Evolutionary conservation across 2,888 invertebrate species (phyloP).

Genomic region (Cyrtodaria siliqua): DNA sequence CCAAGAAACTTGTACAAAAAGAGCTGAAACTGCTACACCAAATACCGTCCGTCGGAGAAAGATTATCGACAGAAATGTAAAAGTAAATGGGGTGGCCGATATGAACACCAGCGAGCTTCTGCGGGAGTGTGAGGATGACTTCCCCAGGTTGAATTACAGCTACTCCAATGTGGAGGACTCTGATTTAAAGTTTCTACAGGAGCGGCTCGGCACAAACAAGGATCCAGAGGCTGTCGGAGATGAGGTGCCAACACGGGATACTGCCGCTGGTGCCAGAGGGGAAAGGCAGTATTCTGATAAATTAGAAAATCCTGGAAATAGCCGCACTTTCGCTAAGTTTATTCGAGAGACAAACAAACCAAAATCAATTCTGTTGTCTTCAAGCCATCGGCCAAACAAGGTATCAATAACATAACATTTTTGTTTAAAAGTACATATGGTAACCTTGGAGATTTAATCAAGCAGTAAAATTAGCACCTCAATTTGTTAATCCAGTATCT

Average conservation of each 20-base stretch:
- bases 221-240: conserved; percentile 29
- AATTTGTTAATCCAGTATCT: too few relatives aligned
- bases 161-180: conserved; percentile 71
- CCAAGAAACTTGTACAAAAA: conserved; percentile 9
- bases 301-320: conserved; percentile 76
- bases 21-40: conserved; percentile 55
- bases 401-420: too few relatives aligned
- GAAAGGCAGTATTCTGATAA: conserved; percentile 57
- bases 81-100: conserved; percentile 45
- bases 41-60: conserved; percentile 60
- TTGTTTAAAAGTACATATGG: too few relatives aligned
- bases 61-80: conserved; percentile 74
- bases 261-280: conserved; percentile 29
- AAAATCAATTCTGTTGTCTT: conserved; percentile 72
- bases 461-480: too few relatives aligned
- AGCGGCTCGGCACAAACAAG: conserved; percentile 37
- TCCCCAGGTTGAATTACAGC: conserved; percentile 69
- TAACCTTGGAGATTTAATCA: too few relatives aligned
- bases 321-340: conserved; percentile 72
- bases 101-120: conserved; percentile 64
- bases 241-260: conserved; percentile 25
- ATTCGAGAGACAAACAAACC: conserved; percentile 76
- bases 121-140: conserved; percentile 49
- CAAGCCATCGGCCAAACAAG: conserved; percentile 66
- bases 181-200: conserved; percentile 64